Base-by-base conservation (phyloP, 2,888 invertebrate genomes). In the Drosophila cyrtoloma region DNA sequence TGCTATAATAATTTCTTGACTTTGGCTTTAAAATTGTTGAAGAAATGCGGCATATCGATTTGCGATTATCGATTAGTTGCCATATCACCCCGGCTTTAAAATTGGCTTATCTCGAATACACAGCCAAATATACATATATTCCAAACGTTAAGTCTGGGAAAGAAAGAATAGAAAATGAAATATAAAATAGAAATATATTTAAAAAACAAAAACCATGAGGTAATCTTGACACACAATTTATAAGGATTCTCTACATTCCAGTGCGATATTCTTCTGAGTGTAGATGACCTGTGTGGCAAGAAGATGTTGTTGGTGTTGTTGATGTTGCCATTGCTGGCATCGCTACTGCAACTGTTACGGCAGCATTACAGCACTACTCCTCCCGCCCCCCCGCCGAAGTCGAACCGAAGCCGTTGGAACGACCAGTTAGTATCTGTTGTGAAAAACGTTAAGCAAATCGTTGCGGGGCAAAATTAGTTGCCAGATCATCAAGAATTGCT, bases 371-470 rank as follows among this genome's bases (percentile, higher is more conserved):
- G 37, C 50, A 58, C 35, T 35, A 22, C 33, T 7, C 16, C 47
- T 22, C 42, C 4, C 28, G 28, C 28, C 28, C 4, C 28, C 28
- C 28, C 28, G 26, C 1, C 87, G 83, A 83, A 77, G 80, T 50
- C 69, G 56, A 66, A 70, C 81, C 74, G 76, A 75, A 64, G 62
- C 62, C 71, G 26, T 22, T 47, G 73, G 59, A 64, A 22, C 71
- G 63, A 74, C 60, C 78, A 82, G 86, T 86, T 85, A 79, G 85
- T 87, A 87, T 84, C 85, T 87, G 85, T 81, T 82, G 71, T 71
- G 73, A 79, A 78, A 65, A 71, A 47, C 70, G 73, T 75, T 81
- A 81, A 74, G 71, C 74, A 77, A 77, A 77, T 63, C 71, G 60
- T 70, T 70, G 69, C 70, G 67, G 66, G 69, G 66, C 26, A 60